Evolutionary conservation across 35 echinoderm and acorn worm genomes (phyloP).

Genomic region (Eucidaris tribuloides): DNA sequence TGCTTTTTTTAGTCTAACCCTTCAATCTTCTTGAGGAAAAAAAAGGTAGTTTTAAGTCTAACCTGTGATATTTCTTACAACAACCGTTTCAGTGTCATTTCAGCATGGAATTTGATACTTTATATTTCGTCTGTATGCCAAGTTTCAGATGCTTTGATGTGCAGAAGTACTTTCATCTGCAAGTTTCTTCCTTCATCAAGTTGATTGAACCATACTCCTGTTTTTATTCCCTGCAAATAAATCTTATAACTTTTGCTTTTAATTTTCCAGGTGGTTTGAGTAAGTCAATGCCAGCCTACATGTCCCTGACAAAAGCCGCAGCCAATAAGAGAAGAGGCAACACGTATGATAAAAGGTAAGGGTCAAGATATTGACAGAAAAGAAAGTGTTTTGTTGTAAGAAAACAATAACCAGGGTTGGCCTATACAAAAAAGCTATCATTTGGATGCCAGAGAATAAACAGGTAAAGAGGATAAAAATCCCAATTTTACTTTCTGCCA

Average conservation of each 20-base stretch:
- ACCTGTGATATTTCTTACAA: too few relatives aligned
- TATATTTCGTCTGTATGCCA: background rate
- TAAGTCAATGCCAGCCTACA: slow-evolving; percentile 62
- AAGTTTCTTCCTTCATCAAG: background rate
- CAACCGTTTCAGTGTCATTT: background rate
- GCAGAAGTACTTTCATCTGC: background rate
- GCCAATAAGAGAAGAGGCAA: slow-evolving; percentile 46
- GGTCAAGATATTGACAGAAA: background rate
- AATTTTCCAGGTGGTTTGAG: background rate
- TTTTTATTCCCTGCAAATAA: background rate
- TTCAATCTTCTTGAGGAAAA: too few relatives aligned
- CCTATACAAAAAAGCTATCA: background rate
- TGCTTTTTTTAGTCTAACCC: too few relatives aligned
- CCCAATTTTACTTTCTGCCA: background rate
- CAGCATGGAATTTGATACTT: background rate
- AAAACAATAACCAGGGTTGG: too few relatives aligned
- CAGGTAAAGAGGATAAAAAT: background rate
- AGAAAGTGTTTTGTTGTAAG: background rate
- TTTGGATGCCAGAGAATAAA: background rate
- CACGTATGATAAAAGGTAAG: background rate
- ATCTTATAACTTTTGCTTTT: background rate
- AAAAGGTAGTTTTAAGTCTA: too few relatives aligned
- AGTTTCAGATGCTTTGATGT: background rate
- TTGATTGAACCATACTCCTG: background rate
- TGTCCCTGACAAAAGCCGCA: slow-evolving; percentile 79